Evolutionary conservation across 2,888 invertebrate species (phyloP).

Genomic region (Amiota communis): DNA sequence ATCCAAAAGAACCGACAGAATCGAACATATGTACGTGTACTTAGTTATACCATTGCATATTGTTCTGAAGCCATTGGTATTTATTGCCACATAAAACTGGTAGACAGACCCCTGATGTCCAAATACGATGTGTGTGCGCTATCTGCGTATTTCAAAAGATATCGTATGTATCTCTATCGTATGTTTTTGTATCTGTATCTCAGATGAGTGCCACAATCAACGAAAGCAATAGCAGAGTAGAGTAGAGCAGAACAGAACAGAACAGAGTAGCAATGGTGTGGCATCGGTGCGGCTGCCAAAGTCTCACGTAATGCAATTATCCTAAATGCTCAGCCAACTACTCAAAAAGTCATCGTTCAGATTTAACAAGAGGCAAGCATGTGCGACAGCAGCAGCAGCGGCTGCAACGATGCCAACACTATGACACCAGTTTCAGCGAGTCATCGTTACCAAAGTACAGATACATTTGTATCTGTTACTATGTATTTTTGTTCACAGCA

Average conservation of each 20-base stretch:
- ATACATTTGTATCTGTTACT: conserved; percentile 19
- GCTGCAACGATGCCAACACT: conserved; percentile 24
- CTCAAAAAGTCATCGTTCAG: conserved; percentile 70
- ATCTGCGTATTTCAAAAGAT: conserved; percentile 35
- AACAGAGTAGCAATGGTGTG: not conserved
- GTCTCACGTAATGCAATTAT: conserved; percentile 67
- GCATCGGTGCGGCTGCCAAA: conserved; percentile 30
- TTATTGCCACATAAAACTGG: conserved; percentile 13
- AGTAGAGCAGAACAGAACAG: conserved; percentile 10
- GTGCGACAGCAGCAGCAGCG: conserved; percentile 25
- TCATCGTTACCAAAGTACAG: not conserved
- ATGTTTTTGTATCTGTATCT: conserved; percentile 21
- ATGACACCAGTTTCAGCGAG: conserved; percentile 10
- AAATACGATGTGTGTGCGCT: conserved; percentile 50
- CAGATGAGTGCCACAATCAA: conserved; percentile 43
- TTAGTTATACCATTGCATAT: not conserved
- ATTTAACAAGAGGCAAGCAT: conserved; percentile 64
- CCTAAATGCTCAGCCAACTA: conserved; percentile 68
- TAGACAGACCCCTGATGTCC: not conserved
- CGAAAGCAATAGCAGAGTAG: conserved; percentile 2
- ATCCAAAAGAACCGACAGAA: no score
- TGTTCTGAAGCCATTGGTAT: not conserved
- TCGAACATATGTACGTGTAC: not conserved
- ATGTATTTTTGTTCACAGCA: not conserved
- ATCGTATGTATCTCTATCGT: conserved; percentile 37